Base-by-base conservation (phyloP, 2,888 invertebrate genomes). In the Stenolophus ochropezus region DNA sequence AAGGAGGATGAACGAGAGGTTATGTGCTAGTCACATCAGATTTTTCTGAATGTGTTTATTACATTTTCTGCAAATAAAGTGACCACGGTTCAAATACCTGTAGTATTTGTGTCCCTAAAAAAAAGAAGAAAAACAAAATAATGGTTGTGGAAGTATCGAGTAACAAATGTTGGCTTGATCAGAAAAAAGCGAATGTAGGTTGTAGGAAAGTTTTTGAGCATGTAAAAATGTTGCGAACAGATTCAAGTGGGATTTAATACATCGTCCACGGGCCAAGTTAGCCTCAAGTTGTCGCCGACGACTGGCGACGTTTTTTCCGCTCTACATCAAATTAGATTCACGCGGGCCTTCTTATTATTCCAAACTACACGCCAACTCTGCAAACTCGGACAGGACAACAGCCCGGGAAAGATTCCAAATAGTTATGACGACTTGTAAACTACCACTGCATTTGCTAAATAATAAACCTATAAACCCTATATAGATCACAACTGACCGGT, bases 201-300 rank as follows among this genome's bases (percentile, higher is more conserved):
- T 49, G 73, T 73, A 49, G 73, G 14, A 73, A 73, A 73, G 65
- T 69, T 69, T 69, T 69, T 69, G 33, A 69, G 18, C 65, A 73
- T 73, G 73, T 73, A 73, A 73, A 73, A 73, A 73, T 73, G 73
- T 49, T 73, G 16, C 47, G 21, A 75, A 75, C 75, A 51, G 75
- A 53, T 75, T 75, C 75, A 75, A 75, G 75, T 53, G 75, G 75
- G 75, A 73, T 75, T 75, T 75, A 75, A 75, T 75, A 75, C 49
- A 21, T 27, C 51, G 75, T 14, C 53, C 33, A 11, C 33, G 25
- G n/a, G 27, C 14, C 20, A 75, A 51, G 18, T 53, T 75, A 6
- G 14, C 18, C 53, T 16, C n/a, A 49, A 47, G 49, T 69, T 69
- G 65, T 69, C 33, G 18, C 16, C 65, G 27, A 8, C 27, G 18